These are phyloP conservation scores for Listronotus bonariensis DNA, from an alignment of 1,140 invertebrate species.

Conservation along the genomic window DNA sequence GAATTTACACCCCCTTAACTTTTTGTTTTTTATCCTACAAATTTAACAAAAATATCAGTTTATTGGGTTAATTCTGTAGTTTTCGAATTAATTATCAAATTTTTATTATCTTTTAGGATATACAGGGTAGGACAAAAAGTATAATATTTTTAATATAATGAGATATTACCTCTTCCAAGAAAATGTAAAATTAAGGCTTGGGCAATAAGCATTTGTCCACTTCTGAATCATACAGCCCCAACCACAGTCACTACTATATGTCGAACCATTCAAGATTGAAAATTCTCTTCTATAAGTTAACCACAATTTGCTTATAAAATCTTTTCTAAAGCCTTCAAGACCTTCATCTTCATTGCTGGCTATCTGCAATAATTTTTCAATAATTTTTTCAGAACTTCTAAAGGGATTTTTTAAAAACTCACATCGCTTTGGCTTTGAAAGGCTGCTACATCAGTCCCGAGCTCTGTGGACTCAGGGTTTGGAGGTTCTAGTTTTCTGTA, in stretches of 20 bases:
- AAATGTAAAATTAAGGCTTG: slow-evolving; percentile 79
- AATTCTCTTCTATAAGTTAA: slow-evolving; percentile 84
- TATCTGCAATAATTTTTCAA: slow-evolving; percentile 36
- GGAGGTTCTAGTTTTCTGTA: slow-evolving; percentile 72
- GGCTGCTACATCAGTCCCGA: slow-evolving; percentile 55
- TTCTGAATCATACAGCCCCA: slow-evolving; percentile 88
- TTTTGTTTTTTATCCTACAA: too few species aligned
- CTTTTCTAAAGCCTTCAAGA: slow-evolving; percentile 77
- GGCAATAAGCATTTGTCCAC: slow-evolving; percentile 86
- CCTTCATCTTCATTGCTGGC: slow-evolving; percentile 55
- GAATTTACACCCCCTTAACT: too few species aligned
- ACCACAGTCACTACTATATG: slow-evolving; percentile 80
- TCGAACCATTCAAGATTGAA: slow-evolving; percentile 74
- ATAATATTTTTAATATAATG: slow-evolving; percentile 17
- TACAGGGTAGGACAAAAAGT: too few species aligned
- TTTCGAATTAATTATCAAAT: too few species aligned
- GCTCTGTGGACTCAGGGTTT: slow-evolving; percentile 69
- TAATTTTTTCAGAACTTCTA: slow-evolving; percentile 2
- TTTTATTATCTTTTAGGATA: too few species aligned
- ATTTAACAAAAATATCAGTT: too few species aligned
- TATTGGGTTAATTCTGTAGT: too few species aligned
- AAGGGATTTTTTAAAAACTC: slow-evolving; percentile 27
- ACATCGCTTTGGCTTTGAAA: slow-evolving; percentile 50
- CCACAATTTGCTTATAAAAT: slow-evolving; percentile 79
- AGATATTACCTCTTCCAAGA: slow-evolving; percentile 68